Evolutionary conservation across 2,888 invertebrate species (phyloP).

Genomic region (Prionchulus punctatus): DNA sequence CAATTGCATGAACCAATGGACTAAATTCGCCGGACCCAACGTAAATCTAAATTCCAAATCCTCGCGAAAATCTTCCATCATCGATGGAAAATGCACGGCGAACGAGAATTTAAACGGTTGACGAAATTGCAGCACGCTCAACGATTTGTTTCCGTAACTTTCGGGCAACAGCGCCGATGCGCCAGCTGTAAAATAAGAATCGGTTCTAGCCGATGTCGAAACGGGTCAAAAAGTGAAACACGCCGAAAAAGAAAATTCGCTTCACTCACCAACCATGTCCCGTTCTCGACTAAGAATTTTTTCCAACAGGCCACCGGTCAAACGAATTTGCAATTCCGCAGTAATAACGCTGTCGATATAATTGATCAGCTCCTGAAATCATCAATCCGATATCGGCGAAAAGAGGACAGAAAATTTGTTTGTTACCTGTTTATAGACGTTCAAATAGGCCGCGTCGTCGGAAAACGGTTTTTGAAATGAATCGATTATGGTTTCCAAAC

Average conservation of each 20-base stretch:
- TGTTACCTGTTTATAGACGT: slow-evolving; percentile 67
- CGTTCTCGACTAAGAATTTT: slow-evolving; percentile 75
- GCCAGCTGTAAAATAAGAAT: no score
- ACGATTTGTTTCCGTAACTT: not conserved
- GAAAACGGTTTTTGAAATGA: slow-evolving; percentile 83
- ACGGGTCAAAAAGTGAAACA: not conserved
- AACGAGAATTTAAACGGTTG: slow-evolving; percentile 33
- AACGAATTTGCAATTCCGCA: slow-evolving; percentile 61
- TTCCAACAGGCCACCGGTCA: slow-evolving; percentile 69
- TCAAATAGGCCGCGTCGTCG: slow-evolving; percentile 63
- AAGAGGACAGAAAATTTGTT: not conserved
- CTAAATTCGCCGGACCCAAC: slow-evolving; percentile 69
- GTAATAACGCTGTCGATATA: slow-evolving; percentile 24
- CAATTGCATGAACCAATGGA: slow-evolving; percentile 51
- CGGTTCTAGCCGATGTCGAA: no score
- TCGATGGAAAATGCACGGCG: slow-evolving; percentile 22
- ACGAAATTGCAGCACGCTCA: slow-evolving; percentile 28
- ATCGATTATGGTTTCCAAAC: slow-evolving; percentile 77
- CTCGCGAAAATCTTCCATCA: slow-evolving; percentile 45
- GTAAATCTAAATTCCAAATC: slow-evolving; percentile 88
- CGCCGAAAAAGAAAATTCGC: not conserved
- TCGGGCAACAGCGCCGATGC: slow-evolving; percentile 3
- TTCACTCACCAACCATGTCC: slow-evolving; percentile 63
- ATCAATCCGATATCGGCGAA: not conserved
- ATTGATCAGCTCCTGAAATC: slow-evolving; percentile 19